Conservation (phyloP, 92 coral and sea anemone genomes). For the Galaxea fascicularis region DNA sequence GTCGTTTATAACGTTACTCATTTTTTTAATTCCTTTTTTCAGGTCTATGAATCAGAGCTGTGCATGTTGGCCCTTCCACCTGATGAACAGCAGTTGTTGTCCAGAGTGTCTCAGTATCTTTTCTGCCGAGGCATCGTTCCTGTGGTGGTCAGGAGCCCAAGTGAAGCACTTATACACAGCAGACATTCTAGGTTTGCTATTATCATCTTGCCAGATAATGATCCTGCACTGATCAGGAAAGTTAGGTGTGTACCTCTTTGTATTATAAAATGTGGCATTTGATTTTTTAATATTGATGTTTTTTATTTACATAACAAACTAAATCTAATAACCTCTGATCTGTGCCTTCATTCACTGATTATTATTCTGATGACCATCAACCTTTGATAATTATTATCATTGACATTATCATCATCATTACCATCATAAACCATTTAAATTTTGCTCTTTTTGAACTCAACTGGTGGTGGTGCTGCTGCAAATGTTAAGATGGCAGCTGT, state of each 20-base stretch:
- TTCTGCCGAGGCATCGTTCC: conserved; percentile 61
- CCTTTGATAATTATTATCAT: no score
- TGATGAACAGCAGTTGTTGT: conserved; percentile 43
- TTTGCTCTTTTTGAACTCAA: no score
- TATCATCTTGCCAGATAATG: conserved; percentile 69
- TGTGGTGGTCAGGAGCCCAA: conserved; percentile 72
- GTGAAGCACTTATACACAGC: conserved; percentile 76
- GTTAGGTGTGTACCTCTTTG: conserved; percentile 54
- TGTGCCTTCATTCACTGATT: no score
- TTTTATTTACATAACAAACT: no score
- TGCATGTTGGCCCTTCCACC: conserved; percentile 55
- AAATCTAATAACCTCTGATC: no score
- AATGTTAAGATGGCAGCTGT: no score
- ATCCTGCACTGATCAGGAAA: conserved; percentile 65
- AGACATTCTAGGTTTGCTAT: conserved; percentile 67
- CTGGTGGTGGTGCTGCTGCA: no score
- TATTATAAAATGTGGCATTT: no score
- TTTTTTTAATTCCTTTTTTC: background rate
- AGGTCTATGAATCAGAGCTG: conserved; percentile 48
- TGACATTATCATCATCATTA: no score
- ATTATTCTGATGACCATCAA: no score
- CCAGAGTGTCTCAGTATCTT: conserved; percentile 55
- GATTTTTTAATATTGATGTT: no score
- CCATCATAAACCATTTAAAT: no score
- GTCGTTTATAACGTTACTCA: background rate